Evolutionary conservation across 2,888 invertebrate species (phyloP).

Genomic region (Bhutanitis thaidina): DNA sequence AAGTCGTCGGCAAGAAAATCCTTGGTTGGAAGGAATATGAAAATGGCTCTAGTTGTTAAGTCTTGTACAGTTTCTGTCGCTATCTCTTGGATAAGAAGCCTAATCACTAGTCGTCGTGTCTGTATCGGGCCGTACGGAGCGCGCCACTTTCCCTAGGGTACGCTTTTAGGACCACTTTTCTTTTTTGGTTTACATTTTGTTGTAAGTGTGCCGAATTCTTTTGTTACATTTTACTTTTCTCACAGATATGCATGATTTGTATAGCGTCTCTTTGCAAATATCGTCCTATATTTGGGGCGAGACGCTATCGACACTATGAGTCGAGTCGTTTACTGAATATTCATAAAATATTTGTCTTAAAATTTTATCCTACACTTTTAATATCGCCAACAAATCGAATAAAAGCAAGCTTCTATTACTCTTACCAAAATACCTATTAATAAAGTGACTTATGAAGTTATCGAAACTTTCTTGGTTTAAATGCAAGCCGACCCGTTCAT

Average conservation of each 20-base stretch:
- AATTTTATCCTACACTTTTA: neutral
- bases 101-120: constrained; percentile 79
- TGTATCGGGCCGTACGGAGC: constrained; percentile 73
- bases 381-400: neutral
- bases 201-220: constrained; percentile 78
- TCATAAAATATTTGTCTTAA: neutral
- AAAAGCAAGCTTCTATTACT: constrained; percentile 11
- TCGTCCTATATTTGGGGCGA: neutral
- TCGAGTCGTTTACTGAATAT: neutral
- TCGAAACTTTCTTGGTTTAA: constrained; percentile 61
- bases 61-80: constrained; percentile 79
- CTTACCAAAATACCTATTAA: constrained; percentile 60
- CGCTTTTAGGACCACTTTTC: constrained; percentile 77
- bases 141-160: constrained; percentile 71
- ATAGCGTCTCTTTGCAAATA: constrained; percentile 36
- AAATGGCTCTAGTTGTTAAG: constrained; percentile 79
- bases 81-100: constrained; percentile 78
- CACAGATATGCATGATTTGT: constrained; percentile 65
- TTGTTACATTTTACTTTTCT: constrained; percentile 65
- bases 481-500: constrained; percentile 55
- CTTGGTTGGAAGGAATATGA: constrained; percentile 75
- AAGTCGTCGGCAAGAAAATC: constrained; percentile 73
- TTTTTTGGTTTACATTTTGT: constrained; percentile 76
- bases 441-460: constrained; percentile 71
- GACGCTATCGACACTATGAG: too few relatives aligned